Evolutionary conservation across 2,797 vertebrate species (phyloP).

Genomic region (Xiphorhynchus erythropygius): DNA sequence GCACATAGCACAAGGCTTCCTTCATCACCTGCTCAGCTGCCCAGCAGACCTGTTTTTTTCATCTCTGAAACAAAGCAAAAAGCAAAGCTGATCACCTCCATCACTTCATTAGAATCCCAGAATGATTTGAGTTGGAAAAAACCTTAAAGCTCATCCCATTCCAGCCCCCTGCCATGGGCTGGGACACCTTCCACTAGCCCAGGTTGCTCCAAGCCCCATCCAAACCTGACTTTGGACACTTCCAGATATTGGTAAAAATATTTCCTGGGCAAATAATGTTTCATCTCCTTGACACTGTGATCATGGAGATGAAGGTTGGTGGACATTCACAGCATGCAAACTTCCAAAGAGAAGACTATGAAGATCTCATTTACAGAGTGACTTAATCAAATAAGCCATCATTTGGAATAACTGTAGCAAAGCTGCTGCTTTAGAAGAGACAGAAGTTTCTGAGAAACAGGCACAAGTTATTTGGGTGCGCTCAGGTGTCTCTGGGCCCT

Average conservation of each 20-base stretch:
- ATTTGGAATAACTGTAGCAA: not conserved
- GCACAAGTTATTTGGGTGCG: not conserved
- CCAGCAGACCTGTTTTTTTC: not conserved
- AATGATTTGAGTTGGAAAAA: not conserved
- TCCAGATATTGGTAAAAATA: not conserved
- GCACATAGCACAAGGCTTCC: not conserved
- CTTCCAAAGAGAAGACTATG: not conserved
- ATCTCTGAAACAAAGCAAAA: not conserved
- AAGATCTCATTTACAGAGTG: not conserved
- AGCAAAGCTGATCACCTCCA: not conserved
- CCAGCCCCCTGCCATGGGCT: not conserved
- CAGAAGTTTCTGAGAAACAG: not conserved
- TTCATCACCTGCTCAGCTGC: not conserved
- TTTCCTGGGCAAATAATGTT: not conserved
- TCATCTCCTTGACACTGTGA: not conserved
- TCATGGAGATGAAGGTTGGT: not conserved
- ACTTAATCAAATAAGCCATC: not conserved
- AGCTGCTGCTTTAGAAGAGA: not conserved
- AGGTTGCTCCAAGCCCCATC: not conserved
- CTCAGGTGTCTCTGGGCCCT: not conserved
- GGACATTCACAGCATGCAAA: not conserved
- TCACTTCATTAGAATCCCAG: not conserved
- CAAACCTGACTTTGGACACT: not conserved
- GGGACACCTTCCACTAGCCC: not conserved
- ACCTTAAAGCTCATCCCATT: not conserved